Conservation (phyloP, 2,797 vertebrate genomes). For the Synanceia verrucosa region DNA sequence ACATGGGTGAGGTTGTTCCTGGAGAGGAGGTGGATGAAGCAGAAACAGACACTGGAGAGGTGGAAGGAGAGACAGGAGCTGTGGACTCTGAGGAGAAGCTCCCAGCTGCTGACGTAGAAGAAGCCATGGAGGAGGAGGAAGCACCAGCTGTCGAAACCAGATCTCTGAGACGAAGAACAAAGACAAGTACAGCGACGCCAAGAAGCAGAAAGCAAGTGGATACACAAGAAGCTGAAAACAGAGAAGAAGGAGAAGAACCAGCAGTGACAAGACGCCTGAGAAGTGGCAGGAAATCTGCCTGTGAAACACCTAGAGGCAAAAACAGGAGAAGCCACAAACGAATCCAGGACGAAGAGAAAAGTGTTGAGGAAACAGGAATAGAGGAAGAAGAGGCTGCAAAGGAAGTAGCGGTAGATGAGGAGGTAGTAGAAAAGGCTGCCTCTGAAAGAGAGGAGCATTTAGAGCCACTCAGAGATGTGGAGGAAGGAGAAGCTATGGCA, state of each 20-base stretch:
- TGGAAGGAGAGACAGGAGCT: conserved; percentile 22
- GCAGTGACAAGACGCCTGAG: not conserved
- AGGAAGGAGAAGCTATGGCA: not conserved
- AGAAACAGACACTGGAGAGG: not conserved
- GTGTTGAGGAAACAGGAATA: not conserved
- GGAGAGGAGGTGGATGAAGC: not conserved
- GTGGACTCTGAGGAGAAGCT: not conserved
- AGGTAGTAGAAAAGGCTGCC: not conserved
- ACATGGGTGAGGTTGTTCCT: not conserved
- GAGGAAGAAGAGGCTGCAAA: not conserved
- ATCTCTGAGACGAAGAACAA: conserved; percentile 5
- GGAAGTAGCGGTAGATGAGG: not conserved
- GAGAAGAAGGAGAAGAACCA: conserved; percentile 1
- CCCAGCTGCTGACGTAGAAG: not conserved
- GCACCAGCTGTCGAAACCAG: conserved; percentile 2
- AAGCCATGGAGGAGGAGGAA: conserved; percentile 9
- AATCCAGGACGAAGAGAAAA: not conserved
- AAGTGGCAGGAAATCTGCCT: not conserved
- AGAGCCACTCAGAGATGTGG: not conserved
- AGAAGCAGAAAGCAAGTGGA: not conserved
- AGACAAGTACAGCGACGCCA: not conserved
- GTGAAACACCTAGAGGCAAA: not conserved
- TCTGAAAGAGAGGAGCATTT: not conserved
- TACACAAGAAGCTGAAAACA: not conserved
- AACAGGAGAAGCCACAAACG: not conserved